Base-by-base conservation (phyloP, 37 sponge, comb jelly and placozoan species). In the Chondrilla cf. caribensis region DNA sequence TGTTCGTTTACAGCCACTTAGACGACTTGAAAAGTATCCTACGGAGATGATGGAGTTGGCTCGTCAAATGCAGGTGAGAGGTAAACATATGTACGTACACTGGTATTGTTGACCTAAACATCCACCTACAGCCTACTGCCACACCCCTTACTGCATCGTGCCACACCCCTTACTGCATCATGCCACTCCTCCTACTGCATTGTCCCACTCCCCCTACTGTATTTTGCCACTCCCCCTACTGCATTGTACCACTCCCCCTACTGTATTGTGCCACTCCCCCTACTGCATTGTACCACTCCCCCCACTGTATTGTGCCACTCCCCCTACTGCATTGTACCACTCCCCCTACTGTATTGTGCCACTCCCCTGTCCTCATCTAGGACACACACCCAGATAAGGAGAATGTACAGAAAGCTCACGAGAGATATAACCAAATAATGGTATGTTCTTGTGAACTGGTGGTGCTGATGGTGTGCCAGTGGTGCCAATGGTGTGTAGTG, bases 21-120 rank as follows among this genome's bases (percentile, higher is more conserved):
- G 91, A 51, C 88, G 93, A 59, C 60, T 96, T n/a, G 96, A 96
- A 55, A 96, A 96, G 87, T 96, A 96, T 77, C 79, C 86, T 32
- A 79, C 84, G 7, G 78, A 89, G 41, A 54, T 96, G 70, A 84
- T 87, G 86, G 96, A 96, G 60, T 82, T 96, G 18, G 81, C 90
- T 43, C 76, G 96, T 85, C 93, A 89, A 19, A 81, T 93, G 33
- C 84, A 70, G 19, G 95, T 94, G 62, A 80, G 85, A 78, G 0
- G 29, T 78, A 31, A 21, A 3, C 79, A 54, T 38, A 4, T 78
- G 79, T 78, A 17, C 5, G 28, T 42, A n/a, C 32, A 7, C 18
- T 24, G 29, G 25, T 47, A 2, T 54, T 32, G 2, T 41, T 25
- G 3, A 22, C 17, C 5, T 36, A 64, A n/a, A n/a, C n/a, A n/a